Evolutionary conservation across 2,888 invertebrate genomes (phyloP), one percentile per base, ranked within the genome.

Genomic region (Lasioglossum oenotherae): DNA sequence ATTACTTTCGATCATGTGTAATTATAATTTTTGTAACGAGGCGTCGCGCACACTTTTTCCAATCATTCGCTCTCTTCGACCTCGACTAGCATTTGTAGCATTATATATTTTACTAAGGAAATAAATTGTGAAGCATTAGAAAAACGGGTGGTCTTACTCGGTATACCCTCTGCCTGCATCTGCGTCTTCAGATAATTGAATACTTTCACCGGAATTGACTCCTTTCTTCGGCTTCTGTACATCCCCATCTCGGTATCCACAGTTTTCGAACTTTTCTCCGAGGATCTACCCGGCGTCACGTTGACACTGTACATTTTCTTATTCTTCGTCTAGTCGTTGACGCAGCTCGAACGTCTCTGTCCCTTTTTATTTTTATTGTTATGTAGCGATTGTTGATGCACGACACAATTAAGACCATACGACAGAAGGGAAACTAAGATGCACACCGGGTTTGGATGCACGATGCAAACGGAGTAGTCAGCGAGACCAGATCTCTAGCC

Each of bases 301-400:
- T 94, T 94, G 77, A 95, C 95, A 74, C 92, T 94, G 81, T 95
- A 95, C 95, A 95, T 95, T 31, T 67, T 31, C 27, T 35, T 49
- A 14, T 31, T 44, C 31, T 73, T 31, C 4, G 69, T 69, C 46
- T 69, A 41, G 64, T 16, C n/a, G 41, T 71, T 38, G 27, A 5
- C 31, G 64, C 19, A 31, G 19, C 2, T 64, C 19, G 19, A 31
- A 64, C 19, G 19, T 19, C 4, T n/a, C 38, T 35, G 64, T 6
- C 23, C 12, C n/a, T 71, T 41, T 12, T 41, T 41, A 38, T 41
- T 6, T 16, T 31, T 5, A 14, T 69, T 35, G 4, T 23, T 12
- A 71, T 31, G 27, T 2, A 5, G 31, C 72, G n/a, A 14, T 44
- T 4, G 23, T 53, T 19, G 35, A 23, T 41, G 31, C 53, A 19